Base-by-base conservation (phyloP, 2,113 vertebrate species). In the Hemiprocne comata region DNA sequence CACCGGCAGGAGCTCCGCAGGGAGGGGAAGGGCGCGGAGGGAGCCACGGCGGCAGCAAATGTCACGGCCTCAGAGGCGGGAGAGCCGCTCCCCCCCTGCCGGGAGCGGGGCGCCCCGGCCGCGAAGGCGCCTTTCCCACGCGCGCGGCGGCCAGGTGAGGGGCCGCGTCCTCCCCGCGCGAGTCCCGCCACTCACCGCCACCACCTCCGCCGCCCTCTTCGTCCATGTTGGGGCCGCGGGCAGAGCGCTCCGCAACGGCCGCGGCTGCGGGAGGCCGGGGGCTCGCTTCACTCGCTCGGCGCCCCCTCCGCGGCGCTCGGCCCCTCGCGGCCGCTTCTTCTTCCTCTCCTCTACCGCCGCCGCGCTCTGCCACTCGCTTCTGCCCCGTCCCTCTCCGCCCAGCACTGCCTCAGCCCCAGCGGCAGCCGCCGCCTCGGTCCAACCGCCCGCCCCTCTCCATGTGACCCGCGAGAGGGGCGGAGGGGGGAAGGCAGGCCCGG, bases 371-470 rank as follows among this genome's bases (percentile, higher is more conserved):
- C 31, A 9, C 38, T 8, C 70, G 12, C 28, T 61, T 8, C 34
- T 34, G 9, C 69, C 20, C 67, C 23, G 70, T 69, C 51, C 29
- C 51, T 53, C 72, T 29, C 62, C 48, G 4, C 69, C 55, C 51
- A 36, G 25, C 57, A 36, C 58, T 13, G 24, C 64, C 80, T 33
- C 54, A 80, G 26, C 64, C 73, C 86, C 34, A 11, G 78, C 80
- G 13, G 55, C 93, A 62, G 8, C 72, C 36, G 5, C 80, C 58
- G 85, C 86, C 80, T 82, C 84, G n/a, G 85, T 89, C 79, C 90
- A 57, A 67, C 79, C 73, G 83, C 96, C 94, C 95, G 90, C 93
- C 95, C 87, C 81, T 81, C 93, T n/a, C 93, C 96, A 92, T 92
- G 91, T 96, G 96, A 94, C 95, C 91, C 58, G 40, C 66, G n/a